Evolutionary conservation across 2,888 invertebrate species (phyloP).

Genomic region (Smittia sp.): DNA sequence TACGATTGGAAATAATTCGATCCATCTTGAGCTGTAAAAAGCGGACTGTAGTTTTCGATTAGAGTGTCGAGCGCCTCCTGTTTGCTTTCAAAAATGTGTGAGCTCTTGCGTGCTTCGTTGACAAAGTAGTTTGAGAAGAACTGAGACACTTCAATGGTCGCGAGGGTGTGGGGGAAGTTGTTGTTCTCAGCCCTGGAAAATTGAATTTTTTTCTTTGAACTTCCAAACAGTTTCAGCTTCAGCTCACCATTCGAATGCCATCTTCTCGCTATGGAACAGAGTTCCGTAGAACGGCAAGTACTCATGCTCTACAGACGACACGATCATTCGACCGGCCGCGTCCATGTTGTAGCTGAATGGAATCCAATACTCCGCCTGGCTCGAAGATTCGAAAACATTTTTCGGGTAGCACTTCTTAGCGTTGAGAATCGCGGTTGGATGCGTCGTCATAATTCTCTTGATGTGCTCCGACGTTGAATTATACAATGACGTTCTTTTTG

Average conservation of each 20-base stretch:
- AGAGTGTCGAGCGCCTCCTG: slow-evolving; percentile 56
- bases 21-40: slow-evolving; percentile 59
- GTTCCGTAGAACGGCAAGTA: slow-evolving; percentile 74
- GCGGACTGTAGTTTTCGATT: slow-evolving; percentile 66
- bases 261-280: slow-evolving; percentile 86
- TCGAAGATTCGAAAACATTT: background rate
- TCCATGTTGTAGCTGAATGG: background rate
- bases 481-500: background rate
- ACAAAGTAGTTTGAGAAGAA: slow-evolving; percentile 79
- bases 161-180: slow-evolving; percentile 60
- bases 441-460: background rate
- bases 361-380: background rate
- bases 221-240: background rate
- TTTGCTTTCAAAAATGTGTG: slow-evolving; percentile 56
- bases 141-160: slow-evolving; percentile 62
- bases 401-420: background rate
- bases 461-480: background rate
- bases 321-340: background rate
- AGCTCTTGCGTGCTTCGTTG: slow-evolving; percentile 64
- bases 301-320: slow-evolving; percentile 22
- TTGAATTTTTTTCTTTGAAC: background rate
- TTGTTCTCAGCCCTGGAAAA: background rate
- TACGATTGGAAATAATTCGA: slow-evolving; percentile 63
- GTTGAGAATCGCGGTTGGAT: background rate
- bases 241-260: slow-evolving; percentile 67